Conservation (phyloP, 2,888 invertebrate genomes). For the Apamea monoglypha region DNA sequence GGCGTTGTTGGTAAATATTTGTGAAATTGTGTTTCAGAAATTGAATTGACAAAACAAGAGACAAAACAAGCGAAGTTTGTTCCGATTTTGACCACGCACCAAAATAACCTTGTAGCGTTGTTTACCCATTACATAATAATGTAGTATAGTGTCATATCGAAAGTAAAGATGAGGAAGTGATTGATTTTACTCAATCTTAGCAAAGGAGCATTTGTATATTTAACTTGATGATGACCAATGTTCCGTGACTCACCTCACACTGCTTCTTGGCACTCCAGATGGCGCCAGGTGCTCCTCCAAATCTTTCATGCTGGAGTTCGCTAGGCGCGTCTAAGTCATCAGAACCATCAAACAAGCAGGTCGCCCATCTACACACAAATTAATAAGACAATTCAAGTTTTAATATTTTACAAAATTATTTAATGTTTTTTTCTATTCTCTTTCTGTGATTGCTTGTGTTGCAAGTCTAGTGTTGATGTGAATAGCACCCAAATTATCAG, state of each 20-base stretch:
- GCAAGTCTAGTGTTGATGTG: constrained; percentile 3
- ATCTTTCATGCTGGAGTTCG: constrained; percentile 91
- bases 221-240: background rate
- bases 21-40: no score
- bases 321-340: constrained; percentile 82
- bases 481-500: constrained; percentile 8
- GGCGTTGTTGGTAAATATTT: no score
- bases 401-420: background rate
- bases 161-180: background rate
- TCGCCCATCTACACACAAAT: constrained; percentile 88
- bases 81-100: no score
- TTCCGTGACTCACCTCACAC: constrained; percentile 89
- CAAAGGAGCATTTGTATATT: no score
- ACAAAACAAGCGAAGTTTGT: no score
- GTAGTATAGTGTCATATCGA: background rate
- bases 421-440: background rate
- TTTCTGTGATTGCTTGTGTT: background rate
- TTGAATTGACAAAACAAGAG: no score
- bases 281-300: constrained; percentile 92
- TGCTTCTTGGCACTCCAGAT: constrained; percentile 94
- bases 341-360: constrained; percentile 92
- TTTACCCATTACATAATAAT: no score
- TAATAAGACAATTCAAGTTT: background rate
- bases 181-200: background rate
- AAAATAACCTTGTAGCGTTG: no score